A percentile compares a stretch with the other conserved stretches of the same genome.
Conservation (phyloP, 1,140 invertebrate genomes). For the Homalodisca vitripennis region DNA sequence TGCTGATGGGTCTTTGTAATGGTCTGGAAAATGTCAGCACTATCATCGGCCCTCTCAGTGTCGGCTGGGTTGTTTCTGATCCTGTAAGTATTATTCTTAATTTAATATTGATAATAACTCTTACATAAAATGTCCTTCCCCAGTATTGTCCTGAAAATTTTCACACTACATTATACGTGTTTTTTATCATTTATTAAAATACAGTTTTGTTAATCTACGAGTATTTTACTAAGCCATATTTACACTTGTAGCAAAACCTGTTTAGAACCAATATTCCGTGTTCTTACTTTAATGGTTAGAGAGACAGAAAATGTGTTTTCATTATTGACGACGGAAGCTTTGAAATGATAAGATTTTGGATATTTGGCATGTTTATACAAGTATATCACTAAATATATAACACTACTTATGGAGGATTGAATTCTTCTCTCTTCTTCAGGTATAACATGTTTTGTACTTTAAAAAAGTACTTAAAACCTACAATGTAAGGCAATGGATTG, state of each 20-base stretch:
- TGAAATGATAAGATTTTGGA: no score
- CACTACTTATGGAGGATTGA: no score
- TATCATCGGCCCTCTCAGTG: slow-evolving; percentile 64
- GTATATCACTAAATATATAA: no score
- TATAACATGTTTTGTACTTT: no score
- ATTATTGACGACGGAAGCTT: no score
- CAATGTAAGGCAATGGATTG: no score
- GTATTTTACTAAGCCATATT: neutral
- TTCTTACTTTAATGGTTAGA: no score
- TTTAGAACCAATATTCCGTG: neutral
- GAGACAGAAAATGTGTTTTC: no score
- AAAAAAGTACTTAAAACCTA: no score
- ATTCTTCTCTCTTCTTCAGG: no score
- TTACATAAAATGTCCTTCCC: neutral
- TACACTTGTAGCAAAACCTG: neutral
- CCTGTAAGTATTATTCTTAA: slow-evolving; percentile 50
- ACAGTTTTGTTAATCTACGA: neutral
- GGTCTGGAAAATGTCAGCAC: slow-evolving; percentile 64
- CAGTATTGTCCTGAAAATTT: neutral
- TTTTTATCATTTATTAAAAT: neutral
- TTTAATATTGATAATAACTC: no score
- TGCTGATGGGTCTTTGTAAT: slow-evolving; percentile 70
- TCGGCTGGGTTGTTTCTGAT: slow-evolving; percentile 61
- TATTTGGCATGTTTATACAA: no score
- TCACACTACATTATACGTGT: neutral